Base-by-base conservation (phyloP, 2,113 vertebrate genomes). In the Perca flavescens region DNA sequence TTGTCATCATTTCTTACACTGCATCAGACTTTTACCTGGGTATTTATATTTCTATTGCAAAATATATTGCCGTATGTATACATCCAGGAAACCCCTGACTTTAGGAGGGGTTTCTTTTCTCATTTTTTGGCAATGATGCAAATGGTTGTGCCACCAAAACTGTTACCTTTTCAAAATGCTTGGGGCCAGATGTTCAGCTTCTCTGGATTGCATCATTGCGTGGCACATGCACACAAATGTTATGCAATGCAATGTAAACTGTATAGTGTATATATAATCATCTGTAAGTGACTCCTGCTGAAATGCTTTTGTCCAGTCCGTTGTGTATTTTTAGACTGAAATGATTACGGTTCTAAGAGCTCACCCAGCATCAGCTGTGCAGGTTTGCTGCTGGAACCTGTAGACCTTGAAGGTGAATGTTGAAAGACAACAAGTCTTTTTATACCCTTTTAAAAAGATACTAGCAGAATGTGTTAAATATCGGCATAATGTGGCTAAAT, bases 321-420 rank as follows among this genome's bases (percentile, higher is more conserved):
- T 13, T 43, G 72, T 74, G 34, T 25, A 15, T 81, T 56, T 40
- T 66, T 49, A 36, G 15, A 53, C 72, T 62, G 25, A 61, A 47
- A 61, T 17, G 0, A 9, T 14, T 19, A 25, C 7, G 14, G 15
- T 3, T 22, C 60, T 12, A 7, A 43, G 31, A 43, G n/a, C 49
- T 21, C n/a, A 16, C 49, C 10, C 36, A 12, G 10, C 62, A 9
- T 78, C 54, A 40, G 49, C 61, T 25, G 40, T 28, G 22, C 40
- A 57, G 5, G 43, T 71, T 68, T 21, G 17, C 71, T 60, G 53
- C 17, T 12, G n/a, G 14, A 22, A 74, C 50, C 69, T 69, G 66
- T 15, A 60, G 65, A 86, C 74, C 87, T 84, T 84, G 73, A 78
- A 47, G 13, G 49, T 69, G 50, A 36, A 36, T 69, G n/a, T n/a